Evolutionary conservation across 30 jellyfish, hydroid and myxozoan species (phyloP).

Genomic region (Turritopsis rubra): DNA sequence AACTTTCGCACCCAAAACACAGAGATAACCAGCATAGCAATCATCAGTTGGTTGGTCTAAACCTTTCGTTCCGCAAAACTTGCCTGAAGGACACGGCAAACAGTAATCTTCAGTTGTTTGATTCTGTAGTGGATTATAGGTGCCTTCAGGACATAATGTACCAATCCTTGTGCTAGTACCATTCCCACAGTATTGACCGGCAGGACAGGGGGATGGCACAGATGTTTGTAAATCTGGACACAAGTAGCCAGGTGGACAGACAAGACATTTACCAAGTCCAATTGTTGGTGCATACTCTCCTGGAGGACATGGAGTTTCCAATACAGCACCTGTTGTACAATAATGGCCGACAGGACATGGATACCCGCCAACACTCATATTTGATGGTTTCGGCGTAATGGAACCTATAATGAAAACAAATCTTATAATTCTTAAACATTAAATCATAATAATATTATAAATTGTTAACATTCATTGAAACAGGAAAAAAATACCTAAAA

Average conservation of each 20-base stretch:
- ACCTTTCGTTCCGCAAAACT: slow-evolving; percentile 64
- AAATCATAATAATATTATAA: neutral
- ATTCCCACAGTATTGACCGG: slow-evolving; percentile 68
- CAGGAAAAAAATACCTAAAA: slow-evolving; percentile 44
- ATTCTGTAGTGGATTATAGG: slow-evolving; percentile 62
- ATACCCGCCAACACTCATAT: slow-evolving; percentile 70
- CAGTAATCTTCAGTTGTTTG: slow-evolving; percentile 44
- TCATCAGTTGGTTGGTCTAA: slow-evolving; percentile 60
- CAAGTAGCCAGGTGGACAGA: slow-evolving; percentile 68
- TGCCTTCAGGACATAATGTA: slow-evolving; percentile 61
- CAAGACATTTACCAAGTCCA: slow-evolving; percentile 50
- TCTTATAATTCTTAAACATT: neutral
- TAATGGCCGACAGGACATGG: slow-evolving; percentile 84
- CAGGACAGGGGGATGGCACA: slow-evolving; percentile 74
- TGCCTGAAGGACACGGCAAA: slow-evolving; percentile 80
- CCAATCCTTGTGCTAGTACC: slow-evolving; percentile 67
- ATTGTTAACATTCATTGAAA: neutral
- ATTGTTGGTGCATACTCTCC: slow-evolving; percentile 76
- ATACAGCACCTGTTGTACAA: slow-evolving; percentile 71
- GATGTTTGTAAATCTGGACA: slow-evolving; percentile 69
- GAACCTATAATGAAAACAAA: slow-evolving; percentile 49
- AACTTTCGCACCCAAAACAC: slow-evolving; percentile 53
- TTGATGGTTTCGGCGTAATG: slow-evolving; percentile 75
- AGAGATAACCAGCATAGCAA: slow-evolving; percentile 78
- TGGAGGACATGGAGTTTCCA: slow-evolving; percentile 52